phyloP scores from a whole-genome alignment of 2,113 vertebrate genomes.

The Phylloscopus trochiloides region DNA sequence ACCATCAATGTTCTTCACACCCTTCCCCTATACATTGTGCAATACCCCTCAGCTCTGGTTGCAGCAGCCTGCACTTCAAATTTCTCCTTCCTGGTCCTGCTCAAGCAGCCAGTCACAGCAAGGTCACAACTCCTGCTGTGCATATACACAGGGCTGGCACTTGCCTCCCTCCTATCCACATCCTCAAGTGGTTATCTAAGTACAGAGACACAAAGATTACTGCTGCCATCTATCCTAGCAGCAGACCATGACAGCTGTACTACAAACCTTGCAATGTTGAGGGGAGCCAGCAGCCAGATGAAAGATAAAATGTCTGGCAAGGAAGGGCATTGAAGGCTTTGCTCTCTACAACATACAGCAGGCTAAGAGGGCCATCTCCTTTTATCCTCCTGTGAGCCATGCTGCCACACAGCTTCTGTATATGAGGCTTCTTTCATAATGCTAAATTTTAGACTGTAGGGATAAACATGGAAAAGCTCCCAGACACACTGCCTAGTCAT shows the following conservation, averaged over 20 bases:
- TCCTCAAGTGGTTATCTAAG: not conserved
- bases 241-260: not conserved
- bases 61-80: not conserved
- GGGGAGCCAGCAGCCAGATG: not conserved
- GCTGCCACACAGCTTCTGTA: not conserved
- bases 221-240: not conserved
- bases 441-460: not conserved
- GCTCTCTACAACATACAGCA: not conserved
- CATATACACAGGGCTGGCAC: not conserved
- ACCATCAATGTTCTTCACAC: not conserved
- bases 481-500: not conserved
- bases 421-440: not conserved
- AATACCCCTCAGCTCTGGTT: not conserved
- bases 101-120: not conserved
- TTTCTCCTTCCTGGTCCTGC: not conserved
- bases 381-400: not conserved
- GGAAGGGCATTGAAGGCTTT: rapidly evolving
- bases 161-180: not conserved
- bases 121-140: not conserved
- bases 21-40: not conserved
- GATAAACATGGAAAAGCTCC: not conserved
- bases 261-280: rapidly evolving
- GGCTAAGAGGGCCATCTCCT: not conserved
- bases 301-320: not conserved
- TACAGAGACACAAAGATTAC: not conserved